Evolutionary conservation across 2,113 vertebrate genomes (phyloP).

Genomic region (Callipepla squamata): DNA sequence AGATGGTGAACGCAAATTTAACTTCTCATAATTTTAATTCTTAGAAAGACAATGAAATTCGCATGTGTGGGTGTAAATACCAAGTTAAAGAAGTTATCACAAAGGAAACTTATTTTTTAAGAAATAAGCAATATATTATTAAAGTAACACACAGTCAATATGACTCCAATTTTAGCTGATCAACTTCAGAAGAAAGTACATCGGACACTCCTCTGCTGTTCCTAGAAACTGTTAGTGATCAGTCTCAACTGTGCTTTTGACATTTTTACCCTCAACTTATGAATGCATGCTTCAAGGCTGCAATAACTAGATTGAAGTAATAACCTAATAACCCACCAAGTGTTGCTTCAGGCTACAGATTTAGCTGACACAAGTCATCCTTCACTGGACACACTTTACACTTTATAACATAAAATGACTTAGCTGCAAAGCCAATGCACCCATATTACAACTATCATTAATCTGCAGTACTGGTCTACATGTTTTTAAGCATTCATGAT

Average conservation of each 20-base stretch:
- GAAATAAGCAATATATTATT: neutral
- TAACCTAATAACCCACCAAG: constrained; percentile 73
- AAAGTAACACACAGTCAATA: neutral
- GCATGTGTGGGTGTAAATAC: neutral
- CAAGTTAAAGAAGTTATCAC: neutral
- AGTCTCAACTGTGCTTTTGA: constrained; percentile 47
- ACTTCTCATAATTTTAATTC: neutral
- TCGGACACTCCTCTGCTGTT: neutral
- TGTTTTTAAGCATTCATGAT: neutral
- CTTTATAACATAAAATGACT: constrained; percentile 64
- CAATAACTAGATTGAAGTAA: constrained; percentile 80
- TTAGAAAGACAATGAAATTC: neutral
- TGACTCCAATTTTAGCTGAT: neutral
- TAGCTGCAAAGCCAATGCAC: constrained; percentile 45
- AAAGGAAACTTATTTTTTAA: neutral
- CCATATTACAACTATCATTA: constrained; percentile 46
- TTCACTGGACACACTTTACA: constrained; percentile 67
- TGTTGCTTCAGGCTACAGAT: constrained; percentile 70
- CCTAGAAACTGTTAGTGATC: constrained; percentile 57
- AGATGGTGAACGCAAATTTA: neutral
- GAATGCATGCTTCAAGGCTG: constrained; percentile 72
- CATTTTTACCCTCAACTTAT: constrained; percentile 64
- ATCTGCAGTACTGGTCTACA: neutral
- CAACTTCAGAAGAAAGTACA: neutral
- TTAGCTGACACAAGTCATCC: constrained; percentile 76